Evolutionary conservation across 2,113 vertebrate genomes (phyloP).

Genomic region (Reinhardtius hippoglossoides): DNA sequence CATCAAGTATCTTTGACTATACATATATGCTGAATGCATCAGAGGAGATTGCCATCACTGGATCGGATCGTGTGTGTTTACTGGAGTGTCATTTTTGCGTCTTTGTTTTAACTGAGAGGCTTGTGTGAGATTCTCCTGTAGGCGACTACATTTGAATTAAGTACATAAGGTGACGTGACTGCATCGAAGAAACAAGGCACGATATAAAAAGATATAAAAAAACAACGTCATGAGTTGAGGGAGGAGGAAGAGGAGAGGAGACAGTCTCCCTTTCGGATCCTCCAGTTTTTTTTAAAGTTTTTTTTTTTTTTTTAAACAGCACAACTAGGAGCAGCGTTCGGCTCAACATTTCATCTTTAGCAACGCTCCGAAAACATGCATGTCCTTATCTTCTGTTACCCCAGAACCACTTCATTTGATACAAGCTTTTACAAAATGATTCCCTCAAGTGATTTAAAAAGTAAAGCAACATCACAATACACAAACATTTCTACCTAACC

Average conservation of each 20-base stretch:
- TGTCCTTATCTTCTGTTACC: slow-evolving; percentile 20
- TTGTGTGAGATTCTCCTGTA: slow-evolving; percentile 56
- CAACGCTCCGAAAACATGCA: slow-evolving; percentile 27
- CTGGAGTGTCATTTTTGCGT: slow-evolving; percentile 72
- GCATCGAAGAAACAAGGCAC: slow-evolving; percentile 80
- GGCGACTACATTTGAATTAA: slow-evolving; percentile 70
- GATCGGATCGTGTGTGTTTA: slow-evolving; percentile 49
- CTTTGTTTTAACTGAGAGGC: slow-evolving; percentile 59
- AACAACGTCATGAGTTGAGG: slow-evolving; percentile 48
- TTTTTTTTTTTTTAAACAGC: slow-evolving; percentile 29
- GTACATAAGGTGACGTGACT: slow-evolving; percentile 78
- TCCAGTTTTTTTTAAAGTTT: slow-evolving; percentile 24
- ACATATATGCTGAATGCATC: slow-evolving; percentile 64
- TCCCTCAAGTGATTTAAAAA: slow-evolving; percentile 50
- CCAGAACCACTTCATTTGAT: not conserved
- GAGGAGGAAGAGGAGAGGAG: slow-evolving; percentile 26
- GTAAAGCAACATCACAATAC: slow-evolving; percentile 47
- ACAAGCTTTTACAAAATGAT: slow-evolving; percentile 28
- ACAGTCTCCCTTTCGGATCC: slow-evolving; percentile 26
- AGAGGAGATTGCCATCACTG: slow-evolving; percentile 76
- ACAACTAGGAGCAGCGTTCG: slow-evolving; percentile 49
- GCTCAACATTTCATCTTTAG: slow-evolving; percentile 34
- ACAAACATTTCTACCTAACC: slow-evolving; percentile 29
- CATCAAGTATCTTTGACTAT: slow-evolving; percentile 80
- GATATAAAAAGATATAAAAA: slow-evolving; percentile 68